Evolutionary conservation across 2,888 invertebrate genomes (phyloP), one percentile per base, ranked within the genome.

Genomic region (Phania funesta): DNA sequence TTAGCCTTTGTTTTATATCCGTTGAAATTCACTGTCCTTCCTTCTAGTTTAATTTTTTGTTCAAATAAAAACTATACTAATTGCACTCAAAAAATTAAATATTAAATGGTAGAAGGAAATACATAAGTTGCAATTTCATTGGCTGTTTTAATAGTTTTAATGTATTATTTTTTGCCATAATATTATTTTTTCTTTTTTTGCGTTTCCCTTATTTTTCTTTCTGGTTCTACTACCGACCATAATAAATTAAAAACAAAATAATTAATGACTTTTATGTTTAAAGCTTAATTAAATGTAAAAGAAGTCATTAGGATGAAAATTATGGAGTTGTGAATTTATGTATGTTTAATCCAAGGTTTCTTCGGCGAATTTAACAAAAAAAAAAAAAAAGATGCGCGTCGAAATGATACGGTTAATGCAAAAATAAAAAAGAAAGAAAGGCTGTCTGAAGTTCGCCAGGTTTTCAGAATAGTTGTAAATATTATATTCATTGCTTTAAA

Each of bases 241-340:
- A 54, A 62, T 77, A 70, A 70, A 64, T 70, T 70, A 70, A 35
- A 48, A 70, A 18, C 52, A 54, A 68, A 76, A 68, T 54, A 44
- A 62, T 68, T 76, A 76, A 76, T 68, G 60, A 32, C 46, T 46
- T 54, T 64, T 54, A 70, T 64, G 20, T 70, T 77, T 70, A 29
- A 20, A 70, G 70, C 62, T 77, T 70, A 77, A 77, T 77, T 77
- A 70, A 77, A 70, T 60, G 60, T 60, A 62, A 62, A 68, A 68
- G 60, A 70, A 64, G 77, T 70, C 77, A 77, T 77, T 70, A 77
- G 29, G 18, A 70, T 48, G 38, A 38, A 64, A 62, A 46, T 62
- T 38, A 46, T 44, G 35, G 26, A 56, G 46, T 48, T 46, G 16
- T 74, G 46, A 74, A 56, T 65, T 64, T 46, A 74, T 54, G 46